Base-by-base conservation (phyloP, 1,140 invertebrate species). In the Pemphigus obesinymphae region DNA sequence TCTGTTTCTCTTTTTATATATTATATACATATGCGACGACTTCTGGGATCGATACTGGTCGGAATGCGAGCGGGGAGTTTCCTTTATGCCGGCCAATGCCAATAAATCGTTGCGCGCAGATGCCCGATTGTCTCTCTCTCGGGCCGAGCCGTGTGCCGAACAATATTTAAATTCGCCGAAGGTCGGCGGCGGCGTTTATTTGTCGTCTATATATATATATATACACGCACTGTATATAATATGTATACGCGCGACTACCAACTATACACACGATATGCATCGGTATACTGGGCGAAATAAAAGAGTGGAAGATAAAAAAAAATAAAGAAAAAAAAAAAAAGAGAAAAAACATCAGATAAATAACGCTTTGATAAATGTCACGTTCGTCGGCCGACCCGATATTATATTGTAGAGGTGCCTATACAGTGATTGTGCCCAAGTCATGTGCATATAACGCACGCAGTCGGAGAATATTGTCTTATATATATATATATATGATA, bases 1-100 rank as follows among this genome's bases (percentile, higher is more conserved):
- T 73, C 8, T 29, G 43, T 50, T 10, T 73, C 45, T 80, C 55
- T 63, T 80, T 23, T 61, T 45, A 40, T 37, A 61, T n/a, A 7
- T 45, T 45, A 45, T 40, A 45, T 31, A 17, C 26, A 80, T n/a
- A n/a, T 63, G 76, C 76, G 76, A 80, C 76, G 55, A 80, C 76
- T 80, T 80, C 76, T 80, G 76, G 76, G 76, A 80, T 80, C 76
- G 76, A 80, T 80, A 80, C 76, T 80, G 76, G 76, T 61, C 76
- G 55, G 76, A 80, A 63, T 63, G 76, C 76, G 76, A 61, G 76
- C 76, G 76, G 76, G 76, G 76, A 80, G 76, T 80, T 80, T 61
- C 76, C 76, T 80, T 80, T 80, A 80, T 80, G 76, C 76, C 76
- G 55, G 53, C 76, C 76, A 80, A 80, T 63, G 37, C 76, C 55